phyloP scores from a whole-genome alignment of 2,888 invertebrate species.

The Acheta domesticus region DNA sequence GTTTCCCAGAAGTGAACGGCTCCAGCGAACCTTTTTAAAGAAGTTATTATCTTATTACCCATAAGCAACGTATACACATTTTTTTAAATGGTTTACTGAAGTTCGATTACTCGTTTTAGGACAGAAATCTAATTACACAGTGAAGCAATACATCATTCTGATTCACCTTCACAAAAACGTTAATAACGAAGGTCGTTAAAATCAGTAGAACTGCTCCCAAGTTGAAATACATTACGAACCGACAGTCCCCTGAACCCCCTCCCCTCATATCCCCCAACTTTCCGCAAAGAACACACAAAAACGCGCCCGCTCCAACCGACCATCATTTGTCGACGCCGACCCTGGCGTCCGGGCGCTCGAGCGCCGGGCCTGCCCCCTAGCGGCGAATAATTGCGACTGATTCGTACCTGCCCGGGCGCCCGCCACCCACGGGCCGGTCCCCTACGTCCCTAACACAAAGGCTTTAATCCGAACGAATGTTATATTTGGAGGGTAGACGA shows the following conservation, averaged over 20 bases:
- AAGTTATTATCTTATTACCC: too few relatives aligned
- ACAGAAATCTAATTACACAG: too few relatives aligned
- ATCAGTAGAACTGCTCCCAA: background rate
- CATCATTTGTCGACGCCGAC: background rate
- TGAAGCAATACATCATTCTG: too few relatives aligned
- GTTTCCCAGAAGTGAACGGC: too few relatives aligned
- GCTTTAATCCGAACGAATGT: too few relatives aligned
- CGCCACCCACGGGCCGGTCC: background rate
- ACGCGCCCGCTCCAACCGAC: background rate
- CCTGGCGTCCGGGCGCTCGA: background rate
- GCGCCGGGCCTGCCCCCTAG: background rate
- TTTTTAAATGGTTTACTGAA: too few relatives aligned
- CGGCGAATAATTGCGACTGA: slow-evolving; percentile 18
- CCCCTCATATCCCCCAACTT: background rate
- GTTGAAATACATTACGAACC: background rate
- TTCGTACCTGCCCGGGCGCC: background rate
- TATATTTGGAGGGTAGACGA: too few relatives aligned
- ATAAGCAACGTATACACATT: too few relatives aligned
- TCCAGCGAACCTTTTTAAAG: too few relatives aligned
- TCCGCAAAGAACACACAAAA: background rate
- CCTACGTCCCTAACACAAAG: too few relatives aligned
- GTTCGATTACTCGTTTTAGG: too few relatives aligned
- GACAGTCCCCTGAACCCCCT: too few relatives aligned
- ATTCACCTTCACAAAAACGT: background rate
- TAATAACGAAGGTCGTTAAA: slow-evolving; percentile 3